Evolutionary conservation across 2,888 invertebrate genomes (phyloP).

Genomic region (Cepaea hortensis): DNA sequence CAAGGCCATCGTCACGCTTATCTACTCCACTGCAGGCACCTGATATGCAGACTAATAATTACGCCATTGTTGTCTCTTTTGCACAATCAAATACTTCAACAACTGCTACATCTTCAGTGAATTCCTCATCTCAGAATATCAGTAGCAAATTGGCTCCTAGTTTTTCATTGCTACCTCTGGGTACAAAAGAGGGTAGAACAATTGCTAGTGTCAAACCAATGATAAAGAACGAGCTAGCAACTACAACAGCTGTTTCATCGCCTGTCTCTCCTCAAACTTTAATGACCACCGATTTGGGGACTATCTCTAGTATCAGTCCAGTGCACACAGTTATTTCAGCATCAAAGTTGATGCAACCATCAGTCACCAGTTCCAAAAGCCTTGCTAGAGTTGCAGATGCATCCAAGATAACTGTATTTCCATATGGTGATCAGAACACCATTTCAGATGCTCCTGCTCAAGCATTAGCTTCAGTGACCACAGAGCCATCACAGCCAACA

Average conservation of each 20-base stretch:
- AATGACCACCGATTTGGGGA: slow-evolving; percentile 33
- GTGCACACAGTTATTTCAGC: slow-evolving; percentile 68
- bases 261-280: slow-evolving; percentile 65
- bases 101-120: slow-evolving; percentile 15
- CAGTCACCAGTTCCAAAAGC: slow-evolving; percentile 1
- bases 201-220: slow-evolving; percentile 46
- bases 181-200: slow-evolving; percentile 37
- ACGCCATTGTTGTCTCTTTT: slow-evolving; percentile 34
- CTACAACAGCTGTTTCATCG: slow-evolving; percentile 56
- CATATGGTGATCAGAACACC: not conserved
- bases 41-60: slow-evolving; percentile 46
- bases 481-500: slow-evolving; percentile 72
- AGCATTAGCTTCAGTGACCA: slow-evolving; percentile 58
- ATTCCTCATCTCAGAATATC: slow-evolving; percentile 14
- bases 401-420: not conserved
- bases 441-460: slow-evolving; percentile 15
- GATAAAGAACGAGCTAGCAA: slow-evolving; percentile 55
- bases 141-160: slow-evolving; percentile 14
- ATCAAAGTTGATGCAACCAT: slow-evolving; percentile 27
- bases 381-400: slow-evolving; percentile 23
- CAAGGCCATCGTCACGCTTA: slow-evolving; percentile 39
- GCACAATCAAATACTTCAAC: slow-evolving; percentile 42
- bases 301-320: slow-evolving; percentile 65
- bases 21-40: slow-evolving; percentile 45
- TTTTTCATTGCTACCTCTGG: slow-evolving; percentile 32